Evolutionary conservation across 1,140 invertebrate genomes (phyloP), one percentile per base, ranked within the genome.

Genomic region (Pachypeltis micranthus): DNA sequence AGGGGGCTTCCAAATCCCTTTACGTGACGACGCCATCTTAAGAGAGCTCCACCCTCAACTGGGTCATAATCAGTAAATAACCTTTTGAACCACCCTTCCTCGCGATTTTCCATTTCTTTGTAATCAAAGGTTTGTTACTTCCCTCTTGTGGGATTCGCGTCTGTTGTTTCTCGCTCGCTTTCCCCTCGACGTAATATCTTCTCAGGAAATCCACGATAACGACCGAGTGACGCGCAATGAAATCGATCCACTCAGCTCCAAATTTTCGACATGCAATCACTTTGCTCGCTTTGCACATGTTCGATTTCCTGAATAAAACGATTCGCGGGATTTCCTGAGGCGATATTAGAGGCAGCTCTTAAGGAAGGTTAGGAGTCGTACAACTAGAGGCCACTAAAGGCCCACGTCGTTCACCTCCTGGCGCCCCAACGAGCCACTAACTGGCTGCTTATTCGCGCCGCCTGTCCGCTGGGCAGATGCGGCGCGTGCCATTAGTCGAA

Each of bases 11-110:
- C 47, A 51, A 51, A 51, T 51, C 47, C 47, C 47, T 51, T 51
- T 51, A 4, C 47, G 47, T 51, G 47, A 51, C 47, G 47, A 51
- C 47, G 47, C 47, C 47, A 51, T 51, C 47, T 51, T 51, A 51
- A 21, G 21, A 16, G 31, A 16, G 47, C 19, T 51, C 47, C 47
- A 51, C 47, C 47, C 47, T 51, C 47, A 51, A 51, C 47, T 51
- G 47, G 47, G 47, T 51, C 47, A 51, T 51, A 51, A 51, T 51
- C 47, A 51, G 47, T 51, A 51, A 51, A 51, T 51, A 51, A 51
- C 47, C 19, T 21, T 21, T 51, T 4, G 47, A 51, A 51, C 31
- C 7, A 10, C 10, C 47, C 47, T 51, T 21, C 7, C 47, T n/a
- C n/a, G n/a, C n/a, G n/a, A n/a, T n/a, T n/a, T n/a, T n/a, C n/a